Base-by-base conservation (phyloP, 2,797 vertebrate genomes). In the Danio aesculapii region DNA sequence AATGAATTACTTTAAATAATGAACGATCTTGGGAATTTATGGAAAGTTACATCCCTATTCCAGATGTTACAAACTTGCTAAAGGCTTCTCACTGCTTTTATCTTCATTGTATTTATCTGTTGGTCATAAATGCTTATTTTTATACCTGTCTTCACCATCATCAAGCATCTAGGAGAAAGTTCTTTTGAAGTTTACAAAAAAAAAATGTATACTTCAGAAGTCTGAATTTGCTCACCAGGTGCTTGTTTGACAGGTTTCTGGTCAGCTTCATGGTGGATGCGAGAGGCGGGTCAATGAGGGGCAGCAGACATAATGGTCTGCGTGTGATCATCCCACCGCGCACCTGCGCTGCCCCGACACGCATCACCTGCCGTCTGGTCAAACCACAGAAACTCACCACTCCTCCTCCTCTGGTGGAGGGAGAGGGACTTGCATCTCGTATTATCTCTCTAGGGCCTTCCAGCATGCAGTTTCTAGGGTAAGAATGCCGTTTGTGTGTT, bases 261-360 rank as follows among this genome's bases (percentile, higher is more conserved):
- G 98, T 99, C 85, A 99, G 98, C 88, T 99, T 99, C 88, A 99
- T 99, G 98, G 98, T 99, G 66, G 98, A 99, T 0, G 98, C 98
- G 9, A 95, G 98, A 0, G 98, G 98, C 0, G 98, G 98, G 39
- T 99, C 98, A 81, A 98, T 99, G 98, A 91, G 98, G 47, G 98
- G 98, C 70, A 98, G 97, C 86, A 93, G 98, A 46, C 98, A 99
- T 88, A 96, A 99, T 0, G 97, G 98, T 17, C 93, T 99, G 61
- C 92, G 98, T 0, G 97, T 99, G 30, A 95, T 99, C 84, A 96
- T 99, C 85, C 98, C 98, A 0, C 97, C 98, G 0, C 94, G 97
- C 0, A 97, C 97, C 2, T 99, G 98, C 0, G 96, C 97, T 0
- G 98, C 98, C 0, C 98, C 98, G 0, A 99, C 97, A 0, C 96